Percentiles rank a stretch among this genome's conserved stretches.
phyloP scores from a whole-genome alignment of 92 coral and sea anemone genomes.

The Parazoanthus atlanticus region DNA sequence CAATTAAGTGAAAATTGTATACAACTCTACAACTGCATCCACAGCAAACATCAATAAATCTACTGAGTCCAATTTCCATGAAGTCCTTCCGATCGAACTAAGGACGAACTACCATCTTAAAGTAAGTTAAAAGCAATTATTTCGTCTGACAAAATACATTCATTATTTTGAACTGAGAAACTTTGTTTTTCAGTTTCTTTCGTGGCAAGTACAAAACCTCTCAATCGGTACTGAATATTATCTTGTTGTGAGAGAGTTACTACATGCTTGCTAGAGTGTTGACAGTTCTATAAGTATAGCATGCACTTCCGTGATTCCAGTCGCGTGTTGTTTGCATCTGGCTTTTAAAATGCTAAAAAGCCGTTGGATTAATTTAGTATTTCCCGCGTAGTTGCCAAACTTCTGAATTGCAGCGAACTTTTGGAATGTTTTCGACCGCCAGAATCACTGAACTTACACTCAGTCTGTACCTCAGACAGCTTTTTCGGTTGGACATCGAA shows the following conservation, averaged over 20 bases:
- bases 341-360: background rate
- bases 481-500: too few species aligned
- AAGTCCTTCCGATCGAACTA: background rate
- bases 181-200: background rate
- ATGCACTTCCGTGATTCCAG: too few species aligned
- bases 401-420: background rate
- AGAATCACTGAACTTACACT: background rate
- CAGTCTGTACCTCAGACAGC: too few species aligned
- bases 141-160: background rate
- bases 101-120: background rate
- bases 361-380: too few species aligned
- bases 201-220: background rate
- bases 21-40: background rate
- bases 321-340: background rate
- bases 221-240: background rate
- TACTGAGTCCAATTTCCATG: background rate
- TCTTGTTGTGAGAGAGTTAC: too few species aligned
- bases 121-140: background rate
- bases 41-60: background rate
- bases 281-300: background rate
- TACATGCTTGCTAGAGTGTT: background rate
- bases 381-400: background rate
- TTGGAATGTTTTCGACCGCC: background rate
- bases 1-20: background rate
- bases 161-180: too few species aligned